These are phyloP conservation scores for Virgularia gustaviana DNA, from an alignment of 92 coral and sea anemone species.

Conservation along the genomic window DNA sequence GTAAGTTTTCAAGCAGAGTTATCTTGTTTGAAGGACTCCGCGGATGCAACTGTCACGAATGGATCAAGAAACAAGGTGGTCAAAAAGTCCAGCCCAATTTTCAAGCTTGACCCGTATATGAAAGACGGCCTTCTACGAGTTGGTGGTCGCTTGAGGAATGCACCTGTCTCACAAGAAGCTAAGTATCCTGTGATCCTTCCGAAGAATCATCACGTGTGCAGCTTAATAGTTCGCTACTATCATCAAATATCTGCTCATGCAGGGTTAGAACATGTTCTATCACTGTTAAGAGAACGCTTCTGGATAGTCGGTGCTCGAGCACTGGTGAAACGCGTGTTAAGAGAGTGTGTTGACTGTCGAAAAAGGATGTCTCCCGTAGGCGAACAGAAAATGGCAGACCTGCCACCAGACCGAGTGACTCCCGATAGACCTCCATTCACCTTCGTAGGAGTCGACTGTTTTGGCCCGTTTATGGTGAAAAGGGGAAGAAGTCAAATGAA, in stretches of 20 bases:
- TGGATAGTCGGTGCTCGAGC: constrained; percentile 37
- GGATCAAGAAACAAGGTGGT: background rate
- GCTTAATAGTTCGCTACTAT: constrained; percentile 20
- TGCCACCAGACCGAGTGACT: constrained; percentile 32
- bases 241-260: constrained; percentile 41
- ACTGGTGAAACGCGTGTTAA: constrained; percentile 16
- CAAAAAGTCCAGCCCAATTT: constrained; percentile 27
- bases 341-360: constrained; percentile 28
- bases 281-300: constrained; percentile 35
- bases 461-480: constrained; percentile 34
- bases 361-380: constrained; percentile 23
- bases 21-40: background rate
- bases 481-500: constrained; percentile 15
- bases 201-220: constrained; percentile 32
- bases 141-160: constrained; percentile 34
- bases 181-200: constrained; percentile 45
- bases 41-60: no score
- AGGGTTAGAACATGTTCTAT: constrained; percentile 35
- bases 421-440: constrained; percentile 33
- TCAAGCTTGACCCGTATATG: constrained; percentile 24
- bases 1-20: constrained; percentile 25
- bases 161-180: constrained; percentile 7
- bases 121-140: constrained; percentile 36
- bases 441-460: constrained; percentile 25
- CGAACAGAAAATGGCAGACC: constrained; percentile 50